Percentiles rank a stretch among this genome's conserved stretches.
Conservation (phyloP, 1,140 invertebrate species). For the Neelides sp. region DNA sequence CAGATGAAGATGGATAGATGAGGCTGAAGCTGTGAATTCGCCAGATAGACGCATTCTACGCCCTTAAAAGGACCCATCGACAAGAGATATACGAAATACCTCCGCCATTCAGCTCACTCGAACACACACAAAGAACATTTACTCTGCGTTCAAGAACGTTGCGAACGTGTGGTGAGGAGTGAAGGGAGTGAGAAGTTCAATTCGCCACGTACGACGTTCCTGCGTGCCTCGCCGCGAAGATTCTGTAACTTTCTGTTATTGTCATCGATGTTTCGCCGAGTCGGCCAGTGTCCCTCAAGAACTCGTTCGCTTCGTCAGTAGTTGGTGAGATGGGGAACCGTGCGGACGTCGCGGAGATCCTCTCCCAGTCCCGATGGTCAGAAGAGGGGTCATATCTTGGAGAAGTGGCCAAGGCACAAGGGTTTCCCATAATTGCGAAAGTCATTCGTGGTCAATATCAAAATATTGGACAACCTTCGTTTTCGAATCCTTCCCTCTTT, state of each 20-base stretch:
- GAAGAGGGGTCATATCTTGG: constrained; percentile 63
- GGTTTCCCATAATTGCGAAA: constrained; percentile 70
- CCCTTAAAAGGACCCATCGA: not conserved
- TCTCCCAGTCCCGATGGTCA: constrained; percentile 51
- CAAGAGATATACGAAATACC: constrained; percentile 5
- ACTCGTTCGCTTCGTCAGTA: not conserved
- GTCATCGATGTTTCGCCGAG: not conserved
- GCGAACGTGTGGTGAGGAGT: not conserved
- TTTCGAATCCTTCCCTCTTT: constrained; percentile 67
- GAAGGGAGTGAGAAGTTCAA: not conserved
- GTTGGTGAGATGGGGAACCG: constrained; percentile 1
- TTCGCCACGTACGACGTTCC: not conserved
- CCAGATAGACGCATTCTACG: not conserved
- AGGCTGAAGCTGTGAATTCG: not conserved
- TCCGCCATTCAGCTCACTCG: too few relatives aligned
- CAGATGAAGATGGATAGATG: constrained; percentile 12
- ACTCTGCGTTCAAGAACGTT: not conserved
- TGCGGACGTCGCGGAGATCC: constrained; percentile 32
- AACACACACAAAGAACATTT: not conserved
- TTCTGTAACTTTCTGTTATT: not conserved
- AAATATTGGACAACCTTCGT: constrained; percentile 67
- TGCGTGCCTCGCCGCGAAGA: not conserved
- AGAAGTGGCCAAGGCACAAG: constrained; percentile 52
- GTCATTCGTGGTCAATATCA: constrained; percentile 85
- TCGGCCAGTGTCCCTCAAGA: not conserved